Evolutionary conservation across 2,113 vertebrate genomes (phyloP).

Genomic region (Dicerorhinus sumatrensis): DNA sequence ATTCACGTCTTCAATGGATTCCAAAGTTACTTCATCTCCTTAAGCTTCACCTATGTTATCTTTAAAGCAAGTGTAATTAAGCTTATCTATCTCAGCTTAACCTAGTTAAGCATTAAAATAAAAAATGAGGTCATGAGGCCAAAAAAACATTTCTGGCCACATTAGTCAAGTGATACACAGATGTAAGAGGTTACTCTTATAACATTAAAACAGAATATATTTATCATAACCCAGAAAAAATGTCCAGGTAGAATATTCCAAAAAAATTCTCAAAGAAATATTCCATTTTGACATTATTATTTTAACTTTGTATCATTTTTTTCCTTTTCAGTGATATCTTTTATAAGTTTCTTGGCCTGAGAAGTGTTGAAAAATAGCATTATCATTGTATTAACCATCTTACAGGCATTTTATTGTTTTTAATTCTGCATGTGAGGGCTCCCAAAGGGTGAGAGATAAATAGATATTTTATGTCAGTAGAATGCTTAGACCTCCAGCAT

Average conservation of each 20-base stretch:
- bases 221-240: background rate
- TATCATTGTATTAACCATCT: background rate
- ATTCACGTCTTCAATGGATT: background rate
- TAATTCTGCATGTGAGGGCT: background rate
- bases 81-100: background rate
- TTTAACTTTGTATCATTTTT: background rate
- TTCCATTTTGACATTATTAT: background rate
- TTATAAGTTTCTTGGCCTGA: background rate
- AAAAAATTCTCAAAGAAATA: background rate
- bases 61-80: background rate
- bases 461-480: background rate
- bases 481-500: background rate
- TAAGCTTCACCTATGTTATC: background rate
- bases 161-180: background rate
- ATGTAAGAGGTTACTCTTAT: background rate
- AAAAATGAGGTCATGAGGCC: background rate
- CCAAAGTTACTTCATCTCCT: background rate
- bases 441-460: background rate
- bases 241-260: background rate
- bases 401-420: background rate
- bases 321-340: background rate
- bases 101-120: background rate
- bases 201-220: background rate
- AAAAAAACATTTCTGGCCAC: background rate
- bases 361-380: background rate